Conservation (phyloP, 2,888 invertebrate genomes). For the Drosophila siamana region DNA sequence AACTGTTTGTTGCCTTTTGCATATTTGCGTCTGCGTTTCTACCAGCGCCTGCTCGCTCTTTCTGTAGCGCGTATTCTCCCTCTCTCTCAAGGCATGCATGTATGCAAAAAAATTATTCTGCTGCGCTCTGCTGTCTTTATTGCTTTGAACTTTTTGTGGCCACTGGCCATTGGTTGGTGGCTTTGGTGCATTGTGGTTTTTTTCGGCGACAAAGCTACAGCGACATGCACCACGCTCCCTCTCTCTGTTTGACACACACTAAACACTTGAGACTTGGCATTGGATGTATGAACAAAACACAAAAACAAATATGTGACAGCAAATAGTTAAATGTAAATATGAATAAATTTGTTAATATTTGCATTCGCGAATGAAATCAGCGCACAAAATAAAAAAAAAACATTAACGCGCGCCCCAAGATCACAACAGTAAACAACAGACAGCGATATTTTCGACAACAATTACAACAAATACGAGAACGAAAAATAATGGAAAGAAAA, state of each 20-base stretch:
- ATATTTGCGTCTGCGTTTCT: slow-evolving; percentile 37
- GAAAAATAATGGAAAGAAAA: background rate
- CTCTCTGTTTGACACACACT: background rate
- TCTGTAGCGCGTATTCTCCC: background rate
- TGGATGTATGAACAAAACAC: slow-evolving; percentile 24
- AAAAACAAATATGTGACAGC: slow-evolving; percentile 23
- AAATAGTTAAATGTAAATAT: slow-evolving; percentile 40
- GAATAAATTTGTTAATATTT: slow-evolving; percentile 32
- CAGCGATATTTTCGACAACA: slow-evolving; percentile 19
- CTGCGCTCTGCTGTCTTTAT: slow-evolving; percentile 56
- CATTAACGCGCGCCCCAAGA: slow-evolving; percentile 27
- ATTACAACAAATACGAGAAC: slow-evolving; percentile 31
- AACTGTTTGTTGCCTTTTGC: too few relatives aligned
- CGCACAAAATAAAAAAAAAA: slow-evolving; percentile 55
- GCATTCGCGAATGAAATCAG: slow-evolving; percentile 70
- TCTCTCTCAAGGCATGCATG: slow-evolving; percentile 18
- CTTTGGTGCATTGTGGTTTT: slow-evolving; percentile 41
- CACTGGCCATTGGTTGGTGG: slow-evolving; percentile 18
- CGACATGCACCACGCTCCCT: slow-evolving; percentile 16
- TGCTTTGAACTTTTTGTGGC: slow-evolving; percentile 74
- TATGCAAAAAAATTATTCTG: slow-evolving; percentile 26
- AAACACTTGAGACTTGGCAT: slow-evolving; percentile 12
- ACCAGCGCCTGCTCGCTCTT: slow-evolving; percentile 1
- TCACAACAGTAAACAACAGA: slow-evolving; percentile 18
- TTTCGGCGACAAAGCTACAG: slow-evolving; percentile 40